Evolutionary conservation across 2,888 invertebrate species (phyloP), one percentile per base, ranked within the genome.

Genomic region (Drosophila peninsularis): DNA sequence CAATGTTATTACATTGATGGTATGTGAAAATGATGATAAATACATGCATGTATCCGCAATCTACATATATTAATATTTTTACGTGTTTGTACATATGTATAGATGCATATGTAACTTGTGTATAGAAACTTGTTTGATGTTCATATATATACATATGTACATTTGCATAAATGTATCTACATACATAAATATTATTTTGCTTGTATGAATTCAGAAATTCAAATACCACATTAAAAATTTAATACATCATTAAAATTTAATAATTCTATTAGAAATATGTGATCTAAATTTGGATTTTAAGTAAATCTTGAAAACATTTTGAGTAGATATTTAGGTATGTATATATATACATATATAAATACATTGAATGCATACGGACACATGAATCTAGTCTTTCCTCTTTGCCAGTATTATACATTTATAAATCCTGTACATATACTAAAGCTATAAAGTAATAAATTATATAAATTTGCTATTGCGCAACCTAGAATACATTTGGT

Each of bases 51-150:
- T 14, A 44, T 17, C 14, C 39, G 54, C 27, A 67, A 44, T 56
- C 14, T 32, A 60, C 47, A n/a, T 42, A 60, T 52, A n/a, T 42
- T 60, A 36, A 50, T 56, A 53, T 69, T 53, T 45, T 55, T 47
- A 44, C 54, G 34, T 57, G 34, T 69, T 24, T 45, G 44, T 27
- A 45, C 44, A 10, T 30, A 10, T 50, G 36, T 55, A 52, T 62
- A n/a, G 32, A 39, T 60, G 21, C 36, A 52, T 49, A 57, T 64
- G 66, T 62, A 21, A 5, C 24, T 50, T 56, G 53, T 75, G 44
- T 34, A 62, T 41, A 56, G 56, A 78, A 74, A 75, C 78, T 75
- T 78, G 75, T 75, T 75, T 75, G 62, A 50, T 61, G 69, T 49
- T 56, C 41, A 50, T 42, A 63, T 61, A 60, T 19, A 13, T 58